A percentile compares a stretch with the other conserved stretches of the same genome.
phyloP scores from a whole-genome alignment of 2,797 vertebrate genomes.

The Nannoperca australis region DNA sequence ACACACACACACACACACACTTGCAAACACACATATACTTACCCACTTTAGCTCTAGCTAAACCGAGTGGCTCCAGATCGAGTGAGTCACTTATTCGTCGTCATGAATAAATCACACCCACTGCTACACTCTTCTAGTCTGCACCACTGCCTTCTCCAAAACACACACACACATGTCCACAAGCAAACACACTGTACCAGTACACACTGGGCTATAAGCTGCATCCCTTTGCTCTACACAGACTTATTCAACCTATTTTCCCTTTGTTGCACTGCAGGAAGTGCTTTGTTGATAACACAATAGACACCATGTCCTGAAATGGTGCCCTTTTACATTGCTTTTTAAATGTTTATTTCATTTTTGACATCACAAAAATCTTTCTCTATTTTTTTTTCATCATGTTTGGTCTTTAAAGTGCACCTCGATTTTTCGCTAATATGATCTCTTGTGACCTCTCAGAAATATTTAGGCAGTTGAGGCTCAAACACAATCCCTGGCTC shows the following conservation, averaged over 20 bases:
- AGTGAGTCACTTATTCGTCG: constrained; percentile 71
- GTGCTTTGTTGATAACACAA: background rate
- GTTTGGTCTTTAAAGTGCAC: background rate
- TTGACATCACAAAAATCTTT: background rate
- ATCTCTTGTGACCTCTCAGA: constrained; percentile 18
- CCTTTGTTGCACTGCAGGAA: constrained; percentile 18
- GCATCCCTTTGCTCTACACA: constrained; percentile 8
- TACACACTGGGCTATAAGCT: constrained; percentile 9
- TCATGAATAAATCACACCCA: constrained; percentile 80
- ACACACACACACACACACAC: constrained; percentile 27
- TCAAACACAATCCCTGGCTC: constrained; percentile 41
- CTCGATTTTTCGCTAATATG: background rate
- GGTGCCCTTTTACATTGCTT: background rate
- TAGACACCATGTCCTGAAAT: background rate
- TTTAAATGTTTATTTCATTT: constrained; percentile 5
- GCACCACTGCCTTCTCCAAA: constrained; percentile 54
- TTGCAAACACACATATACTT: constrained; percentile 13
- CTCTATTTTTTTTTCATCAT: background rate
- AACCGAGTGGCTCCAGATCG: constrained; percentile 60
- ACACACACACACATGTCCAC: constrained; percentile 19
- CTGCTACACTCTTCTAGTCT: constrained; percentile 61
- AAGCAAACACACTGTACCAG: constrained; percentile 16
- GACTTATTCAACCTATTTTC: constrained; percentile 1
- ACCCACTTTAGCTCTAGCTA: constrained; percentile 40
- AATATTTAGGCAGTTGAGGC: constrained; percentile 19